A percentile compares a stretch with the other conserved stretches of the same genome.
These are phyloP conservation scores for Tyto alba DNA, from an alignment of 2,113 vertebrate species.

Conservation along the genomic window DNA sequence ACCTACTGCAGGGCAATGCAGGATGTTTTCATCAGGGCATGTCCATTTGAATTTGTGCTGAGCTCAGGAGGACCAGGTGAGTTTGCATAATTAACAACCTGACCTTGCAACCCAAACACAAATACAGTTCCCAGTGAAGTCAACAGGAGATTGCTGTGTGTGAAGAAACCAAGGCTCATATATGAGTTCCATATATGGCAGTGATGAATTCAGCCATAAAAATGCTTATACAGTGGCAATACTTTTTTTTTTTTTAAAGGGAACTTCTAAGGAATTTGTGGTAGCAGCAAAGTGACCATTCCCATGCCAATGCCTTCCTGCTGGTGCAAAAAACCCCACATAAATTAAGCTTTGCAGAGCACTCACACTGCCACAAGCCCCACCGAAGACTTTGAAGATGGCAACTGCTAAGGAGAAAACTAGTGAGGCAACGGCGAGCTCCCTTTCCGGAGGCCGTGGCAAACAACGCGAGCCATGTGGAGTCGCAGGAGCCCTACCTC, in stretches of 20 bases:
- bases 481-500: background rate
- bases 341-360: background rate
- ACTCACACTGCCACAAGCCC: background rate
- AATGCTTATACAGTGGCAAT: background rate
- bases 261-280: background rate
- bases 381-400: fast-evolving
- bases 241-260: background rate
- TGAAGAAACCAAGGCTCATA: background rate
- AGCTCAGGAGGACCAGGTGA: constrained; percentile 24
- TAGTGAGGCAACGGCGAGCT: background rate
- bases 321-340: background rate
- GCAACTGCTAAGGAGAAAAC: background rate
- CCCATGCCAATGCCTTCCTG: background rate
- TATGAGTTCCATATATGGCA: background rate
- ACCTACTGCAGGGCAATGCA: background rate
- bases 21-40: background rate
- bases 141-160: background rate
- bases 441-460: background rate
- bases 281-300: background rate
- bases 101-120: background rate
- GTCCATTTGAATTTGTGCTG: constrained; percentile 10
- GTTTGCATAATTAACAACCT: constrained; percentile 21
- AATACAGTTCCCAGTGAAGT: background rate
- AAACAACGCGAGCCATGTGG: background rate
- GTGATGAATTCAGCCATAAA: background rate